Base-by-base conservation (phyloP, 2,888 invertebrate genomes). In the Parelbella ahira region DNA sequence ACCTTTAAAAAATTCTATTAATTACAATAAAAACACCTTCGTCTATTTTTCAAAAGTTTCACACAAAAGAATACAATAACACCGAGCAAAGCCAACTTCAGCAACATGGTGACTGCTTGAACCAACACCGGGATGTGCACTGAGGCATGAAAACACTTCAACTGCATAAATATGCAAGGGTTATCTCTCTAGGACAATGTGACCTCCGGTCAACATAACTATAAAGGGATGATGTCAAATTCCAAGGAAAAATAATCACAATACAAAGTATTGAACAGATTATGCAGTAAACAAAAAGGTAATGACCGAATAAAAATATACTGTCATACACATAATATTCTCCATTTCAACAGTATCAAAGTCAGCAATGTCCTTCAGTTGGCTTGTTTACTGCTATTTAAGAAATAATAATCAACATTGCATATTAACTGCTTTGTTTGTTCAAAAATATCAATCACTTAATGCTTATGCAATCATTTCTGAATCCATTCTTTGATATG, bases 81-180 rank as follows among this genome's bases (percentile, higher is more conserved):
- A 54, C 84, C 81, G 25, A 87, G 53, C n/a, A 87, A 45, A 2
- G 74, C 74, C 5, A 87, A 51, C 56, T 87, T 87, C 1, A 87
- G 58, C 52, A 86, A 62, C 86, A 86, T 80, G 8, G 50, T 67
- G 61, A 61, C 60, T 58, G 56, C 29, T 49, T 49, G 4, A 43
- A 43, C 27, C 48, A 45, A 47, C 18, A 36, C 37, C 47, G 51
- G 48, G 53, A 51, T 56, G 49, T 54, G 49, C 53, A 71, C 70
- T 76, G 67, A 45, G 30, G 19, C 4, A 19, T n/a, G n/a, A n/a
- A n/a, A n/a, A n/a, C n/a, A n/a, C n/a, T n/a, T n/a, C n/a, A n/a
- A n/a, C n/a, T 30, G 27, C 49, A 48, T 49, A 53, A 49, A 52
- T 51, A 51, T 48, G 44, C 54, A 51, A 42, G 41, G 61, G 63